Conservation (phyloP, 2,888 invertebrate species). For the Belgica antarctica region DNA sequence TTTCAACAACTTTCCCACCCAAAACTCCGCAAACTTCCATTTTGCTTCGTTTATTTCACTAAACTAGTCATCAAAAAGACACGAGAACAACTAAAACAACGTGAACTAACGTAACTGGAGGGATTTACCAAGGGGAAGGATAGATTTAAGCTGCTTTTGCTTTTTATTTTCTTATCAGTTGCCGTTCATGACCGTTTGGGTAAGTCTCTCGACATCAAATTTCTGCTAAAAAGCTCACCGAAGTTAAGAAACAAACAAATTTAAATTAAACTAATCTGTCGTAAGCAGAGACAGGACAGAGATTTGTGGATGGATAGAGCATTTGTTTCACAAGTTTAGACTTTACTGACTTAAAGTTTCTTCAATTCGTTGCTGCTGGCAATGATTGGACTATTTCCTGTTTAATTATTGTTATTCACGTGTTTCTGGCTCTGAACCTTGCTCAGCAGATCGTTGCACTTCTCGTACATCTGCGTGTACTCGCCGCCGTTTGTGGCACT, state of each 20-base stretch:
- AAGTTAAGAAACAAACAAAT: not conserved
- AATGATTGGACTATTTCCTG: not conserved
- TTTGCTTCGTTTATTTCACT: too few species aligned
- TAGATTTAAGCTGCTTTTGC: too few species aligned
- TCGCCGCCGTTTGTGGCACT: constrained; percentile 52
- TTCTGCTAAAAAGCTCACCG: not conserved
- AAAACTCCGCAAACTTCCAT: too few species aligned
- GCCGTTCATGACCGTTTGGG: too few species aligned
- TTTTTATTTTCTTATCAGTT: too few species aligned
- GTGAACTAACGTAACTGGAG: too few species aligned
- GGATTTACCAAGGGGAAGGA: too few species aligned
- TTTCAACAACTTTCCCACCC: too few species aligned
- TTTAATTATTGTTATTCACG: constrained; percentile 32
- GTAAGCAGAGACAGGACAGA: constrained; percentile 9
- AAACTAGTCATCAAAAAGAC: too few species aligned
- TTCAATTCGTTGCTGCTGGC: constrained; percentile 18
- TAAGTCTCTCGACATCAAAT: too few species aligned
- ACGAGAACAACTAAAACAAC: too few species aligned
- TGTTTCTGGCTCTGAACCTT: constrained; percentile 55
- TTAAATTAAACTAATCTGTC: not conserved
- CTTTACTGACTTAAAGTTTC: not conserved
- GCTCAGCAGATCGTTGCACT: constrained; percentile 63
- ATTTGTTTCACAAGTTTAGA: not conserved
- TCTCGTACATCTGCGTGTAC: constrained; percentile 60
- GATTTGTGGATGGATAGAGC: not conserved